Evolutionary conservation across 2,797 vertebrate genomes (phyloP).

Genomic region (Prunella strophiata): DNA sequence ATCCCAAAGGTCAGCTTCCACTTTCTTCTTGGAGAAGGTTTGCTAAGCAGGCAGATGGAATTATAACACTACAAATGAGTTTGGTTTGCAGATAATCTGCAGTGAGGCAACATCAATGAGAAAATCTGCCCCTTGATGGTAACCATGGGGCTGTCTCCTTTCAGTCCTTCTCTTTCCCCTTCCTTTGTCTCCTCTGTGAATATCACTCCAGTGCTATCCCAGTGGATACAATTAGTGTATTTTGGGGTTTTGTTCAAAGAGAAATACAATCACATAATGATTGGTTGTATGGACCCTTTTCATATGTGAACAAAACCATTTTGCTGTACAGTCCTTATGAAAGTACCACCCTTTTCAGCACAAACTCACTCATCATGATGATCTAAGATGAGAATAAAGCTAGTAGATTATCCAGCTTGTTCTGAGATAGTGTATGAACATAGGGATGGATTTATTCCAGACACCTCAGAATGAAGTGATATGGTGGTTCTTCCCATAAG

Average conservation of each 20-base stretch:
- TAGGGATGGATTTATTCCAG: conserved; percentile 4
- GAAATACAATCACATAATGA: not conserved
- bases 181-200: not conserved
- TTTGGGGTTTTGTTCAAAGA: not conserved
- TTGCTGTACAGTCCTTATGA: not conserved
- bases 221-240: not conserved
- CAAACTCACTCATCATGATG: not conserved
- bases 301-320: not conserved
- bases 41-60: not conserved
- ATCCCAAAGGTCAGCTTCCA: not conserved
- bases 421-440: not conserved
- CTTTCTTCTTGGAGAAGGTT: not conserved
- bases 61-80: not conserved
- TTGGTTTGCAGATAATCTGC: not conserved
- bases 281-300: not conserved
- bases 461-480: conserved; percentile 28
- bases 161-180: not conserved
- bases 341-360: not conserved
- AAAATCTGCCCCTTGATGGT: not conserved
- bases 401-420: not conserved
- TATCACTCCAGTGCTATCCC: not conserved
- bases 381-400: not conserved
- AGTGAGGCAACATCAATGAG: not conserved
- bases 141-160: not conserved
- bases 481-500: not conserved